phyloP scores from a whole-genome alignment of 2,113 vertebrate species.

The Rynchops niger region DNA sequence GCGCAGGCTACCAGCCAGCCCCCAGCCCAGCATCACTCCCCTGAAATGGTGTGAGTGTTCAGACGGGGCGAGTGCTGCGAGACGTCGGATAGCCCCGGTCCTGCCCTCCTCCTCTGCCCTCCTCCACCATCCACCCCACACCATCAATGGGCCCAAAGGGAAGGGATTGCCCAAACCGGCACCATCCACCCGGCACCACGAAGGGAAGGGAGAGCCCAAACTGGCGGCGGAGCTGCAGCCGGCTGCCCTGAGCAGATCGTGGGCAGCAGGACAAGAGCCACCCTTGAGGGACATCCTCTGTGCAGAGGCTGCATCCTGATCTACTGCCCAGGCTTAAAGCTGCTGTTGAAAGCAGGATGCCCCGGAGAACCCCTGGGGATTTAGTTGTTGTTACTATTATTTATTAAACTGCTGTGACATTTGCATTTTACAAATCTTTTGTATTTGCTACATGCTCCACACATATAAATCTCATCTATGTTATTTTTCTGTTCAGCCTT shows the following conservation, averaged over 20 bases:
- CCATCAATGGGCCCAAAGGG: not conserved
- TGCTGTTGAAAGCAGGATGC: not conserved
- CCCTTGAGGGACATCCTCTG: too few species aligned
- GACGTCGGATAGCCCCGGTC: too few species aligned
- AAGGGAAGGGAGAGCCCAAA: not conserved
- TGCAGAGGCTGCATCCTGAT: not conserved
- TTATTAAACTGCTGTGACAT: not conserved
- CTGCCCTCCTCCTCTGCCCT: not conserved
- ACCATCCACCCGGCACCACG: accelerated
- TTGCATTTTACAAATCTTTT: not conserved
- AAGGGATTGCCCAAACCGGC: too few species aligned
- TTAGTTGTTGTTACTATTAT: not conserved
- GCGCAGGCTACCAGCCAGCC: not conserved
- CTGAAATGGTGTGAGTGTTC: accelerated
- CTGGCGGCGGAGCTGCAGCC: accelerated
- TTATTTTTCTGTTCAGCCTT: not conserved
- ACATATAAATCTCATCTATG: not conserved
- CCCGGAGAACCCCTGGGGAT: not conserved
- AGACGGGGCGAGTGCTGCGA: accelerated
- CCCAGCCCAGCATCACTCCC: too few species aligned
- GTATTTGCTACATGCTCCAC: not conserved
- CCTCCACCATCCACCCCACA: accelerated
- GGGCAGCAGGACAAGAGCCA: too few species aligned
- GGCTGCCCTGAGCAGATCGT: not conserved
- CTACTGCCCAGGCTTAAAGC: not conserved